Evolutionary conservation across 2,797 vertebrate species (phyloP), one percentile per base, ranked within the genome.

Genomic region (Arremon aurantiirostris): DNA sequence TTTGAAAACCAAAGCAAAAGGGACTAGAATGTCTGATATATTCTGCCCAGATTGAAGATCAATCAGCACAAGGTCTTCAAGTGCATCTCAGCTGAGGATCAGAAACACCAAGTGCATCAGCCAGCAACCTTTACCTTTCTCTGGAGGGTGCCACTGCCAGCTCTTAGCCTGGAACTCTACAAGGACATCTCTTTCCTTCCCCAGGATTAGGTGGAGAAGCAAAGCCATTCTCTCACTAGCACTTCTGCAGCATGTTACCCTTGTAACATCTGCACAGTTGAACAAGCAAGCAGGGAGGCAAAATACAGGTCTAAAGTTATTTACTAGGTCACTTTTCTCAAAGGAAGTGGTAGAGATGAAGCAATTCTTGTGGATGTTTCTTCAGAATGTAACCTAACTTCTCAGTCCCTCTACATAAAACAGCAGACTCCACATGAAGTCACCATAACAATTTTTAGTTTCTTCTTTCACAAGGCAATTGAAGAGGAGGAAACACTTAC

Each of bases 401-500:
- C 60, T 59, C 44, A 81, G 26, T 52, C 39, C 55, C 63, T 63
- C 1, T 2, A 61, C 50, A 50, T 1, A 84, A n/a, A 69, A 37
- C 72, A 73, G 57, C 37, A 70, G 46, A 60, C 34, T 76, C 56
- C 70, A 41, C 12, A 11, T 22, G 19, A 89, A 90, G 39, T 65
- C 26, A 35, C 28, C 50, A 14, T 35, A 57, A 64, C 23, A 39
- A 35, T 9, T 64, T 71, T 63, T 35, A 61, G 15, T 49, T 93
- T 93, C 22, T 91, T 75, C 66, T 55, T 90, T 72, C 56, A 69
- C 24, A 16, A 32, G 47, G 23, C 32, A 80, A 61, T 4, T 57
- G 68, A 71, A 92, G 87, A 52, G 8, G 14, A 71, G 41, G 24
- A 20, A 80, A 63, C 37, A n/a, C 96, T 95, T 98, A 99, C 99